Evolutionary conservation across 2,113 vertebrate genomes (phyloP).

Genomic region (Corydoras sp.): DNA sequence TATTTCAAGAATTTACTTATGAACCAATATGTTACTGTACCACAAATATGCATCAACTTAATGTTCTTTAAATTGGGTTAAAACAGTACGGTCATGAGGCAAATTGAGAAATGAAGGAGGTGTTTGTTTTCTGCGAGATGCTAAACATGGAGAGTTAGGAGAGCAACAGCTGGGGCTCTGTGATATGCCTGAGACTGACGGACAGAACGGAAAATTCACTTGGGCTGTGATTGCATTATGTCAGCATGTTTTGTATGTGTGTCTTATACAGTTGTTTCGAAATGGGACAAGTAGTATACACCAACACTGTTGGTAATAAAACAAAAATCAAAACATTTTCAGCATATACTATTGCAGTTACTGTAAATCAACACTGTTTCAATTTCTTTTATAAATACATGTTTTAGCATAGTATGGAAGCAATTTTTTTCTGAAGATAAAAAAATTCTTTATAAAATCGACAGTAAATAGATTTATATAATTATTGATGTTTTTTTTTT

Average conservation of each 20-base stretch:
- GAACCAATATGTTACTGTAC: constrained; percentile 8
- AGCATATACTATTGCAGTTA: too few species aligned
- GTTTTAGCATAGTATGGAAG: too few species aligned
- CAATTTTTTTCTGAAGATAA: too few species aligned
- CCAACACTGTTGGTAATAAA: neutral
- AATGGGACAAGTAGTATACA: constrained; percentile 2
- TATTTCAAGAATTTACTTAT: neutral
- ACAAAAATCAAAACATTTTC: too few species aligned
- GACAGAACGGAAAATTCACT: constrained; percentile 57
- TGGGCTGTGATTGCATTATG: constrained; percentile 58
- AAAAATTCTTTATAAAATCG: neutral
- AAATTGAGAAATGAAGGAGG: constrained; percentile 61
- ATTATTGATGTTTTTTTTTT: neutral
- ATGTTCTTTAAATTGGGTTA: constrained; percentile 52
- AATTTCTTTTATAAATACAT: too few species aligned
- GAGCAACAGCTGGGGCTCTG: constrained; percentile 53
- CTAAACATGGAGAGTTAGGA: constrained; percentile 21
- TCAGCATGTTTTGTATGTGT: constrained; percentile 32
- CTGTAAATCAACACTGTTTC: too few species aligned
- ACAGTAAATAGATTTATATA: neutral
- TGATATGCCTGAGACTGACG: constrained; percentile 40
- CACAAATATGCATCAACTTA: constrained; percentile 8
- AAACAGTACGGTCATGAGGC: constrained; percentile 59
- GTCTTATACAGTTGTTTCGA: constrained; percentile 14
- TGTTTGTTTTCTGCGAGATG: constrained; percentile 52